These are phyloP conservation scores for Hystrix cristata DNA, from an alignment of 2,113 vertebrate species.

Conservation along the genomic window DNA sequence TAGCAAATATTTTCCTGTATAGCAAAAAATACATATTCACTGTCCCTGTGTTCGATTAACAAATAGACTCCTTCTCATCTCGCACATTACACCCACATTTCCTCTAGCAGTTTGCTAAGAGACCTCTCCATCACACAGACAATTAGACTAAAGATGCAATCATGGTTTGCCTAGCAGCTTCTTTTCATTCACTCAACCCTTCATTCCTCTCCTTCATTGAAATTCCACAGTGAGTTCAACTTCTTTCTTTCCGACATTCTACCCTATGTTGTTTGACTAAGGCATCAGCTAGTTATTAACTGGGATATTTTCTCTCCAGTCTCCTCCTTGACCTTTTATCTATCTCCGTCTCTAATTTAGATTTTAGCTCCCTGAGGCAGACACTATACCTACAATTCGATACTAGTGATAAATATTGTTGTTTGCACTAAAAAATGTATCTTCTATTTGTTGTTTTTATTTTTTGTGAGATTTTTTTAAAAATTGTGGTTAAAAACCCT, in stretches of 20 bases:
- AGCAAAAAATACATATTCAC: background rate
- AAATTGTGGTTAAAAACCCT: background rate
- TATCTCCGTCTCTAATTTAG: background rate
- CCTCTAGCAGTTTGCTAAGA: background rate
- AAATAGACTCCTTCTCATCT: background rate
- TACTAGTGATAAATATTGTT: background rate
- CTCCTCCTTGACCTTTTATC: background rate
- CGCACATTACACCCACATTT: background rate
- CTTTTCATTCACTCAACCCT: background rate
- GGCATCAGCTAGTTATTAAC: background rate
- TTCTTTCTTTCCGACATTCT: background rate
- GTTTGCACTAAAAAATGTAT: background rate
- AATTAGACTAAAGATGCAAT: background rate
- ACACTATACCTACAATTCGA: background rate
- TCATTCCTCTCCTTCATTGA: background rate
- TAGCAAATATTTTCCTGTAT: background rate
- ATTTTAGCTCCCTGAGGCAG: conserved; percentile 40
- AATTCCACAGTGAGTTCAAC: background rate
- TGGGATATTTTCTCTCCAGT: background rate
- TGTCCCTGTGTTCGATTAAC: background rate
- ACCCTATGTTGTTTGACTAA: background rate
- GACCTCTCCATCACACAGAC: background rate
- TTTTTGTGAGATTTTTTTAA: background rate
- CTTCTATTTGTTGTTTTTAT: background rate
- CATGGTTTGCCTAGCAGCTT: background rate